Conservation (phyloP, 2,888 invertebrate genomes). For the Cataglyphis altisquamis region DNA sequence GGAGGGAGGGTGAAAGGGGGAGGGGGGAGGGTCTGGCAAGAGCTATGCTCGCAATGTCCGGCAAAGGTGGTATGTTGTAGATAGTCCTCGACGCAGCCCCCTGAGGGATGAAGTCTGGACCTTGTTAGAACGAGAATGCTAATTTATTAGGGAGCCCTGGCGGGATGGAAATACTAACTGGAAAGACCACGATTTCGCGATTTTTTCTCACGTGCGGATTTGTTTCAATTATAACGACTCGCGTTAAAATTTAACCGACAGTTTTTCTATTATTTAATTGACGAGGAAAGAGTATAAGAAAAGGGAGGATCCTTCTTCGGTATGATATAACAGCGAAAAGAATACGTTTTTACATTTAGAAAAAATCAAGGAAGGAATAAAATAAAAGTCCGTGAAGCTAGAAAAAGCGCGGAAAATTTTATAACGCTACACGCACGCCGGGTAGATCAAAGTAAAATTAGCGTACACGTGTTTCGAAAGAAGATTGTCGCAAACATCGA, state of each 20-base stretch:
- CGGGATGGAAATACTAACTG: constrained; percentile 61
- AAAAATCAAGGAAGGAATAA: neutral
- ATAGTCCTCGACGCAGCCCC: constrained; percentile 81
- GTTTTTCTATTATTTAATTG: neutral
- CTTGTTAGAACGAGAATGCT: constrained; percentile 86
- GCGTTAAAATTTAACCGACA: neutral
- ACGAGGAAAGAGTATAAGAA: neutral
- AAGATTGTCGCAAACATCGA: neutral
- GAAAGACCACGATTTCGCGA: constrained; percentile 71
- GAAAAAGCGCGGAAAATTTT: neutral
- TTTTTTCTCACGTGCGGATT: constrained; percentile 58
- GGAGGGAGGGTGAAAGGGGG: constrained; percentile 67
- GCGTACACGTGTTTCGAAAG: neutral
- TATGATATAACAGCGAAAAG: neutral
- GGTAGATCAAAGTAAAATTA: constrained; percentile 6
- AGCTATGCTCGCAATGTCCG: constrained; percentile 86
- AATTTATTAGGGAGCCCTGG: constrained; percentile 83
- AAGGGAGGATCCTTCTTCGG: no score
- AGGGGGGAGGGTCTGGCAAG: constrained; percentile 80
- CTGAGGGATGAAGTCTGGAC: constrained; percentile 84
- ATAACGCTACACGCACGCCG: neutral
- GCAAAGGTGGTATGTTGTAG: constrained; percentile 84
- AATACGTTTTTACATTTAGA: neutral
- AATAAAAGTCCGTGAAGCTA: no score
- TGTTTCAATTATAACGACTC: constrained; percentile 16